Conservation (phyloP, 2,888 invertebrate species). For the Hyposoter didymator region DNA sequence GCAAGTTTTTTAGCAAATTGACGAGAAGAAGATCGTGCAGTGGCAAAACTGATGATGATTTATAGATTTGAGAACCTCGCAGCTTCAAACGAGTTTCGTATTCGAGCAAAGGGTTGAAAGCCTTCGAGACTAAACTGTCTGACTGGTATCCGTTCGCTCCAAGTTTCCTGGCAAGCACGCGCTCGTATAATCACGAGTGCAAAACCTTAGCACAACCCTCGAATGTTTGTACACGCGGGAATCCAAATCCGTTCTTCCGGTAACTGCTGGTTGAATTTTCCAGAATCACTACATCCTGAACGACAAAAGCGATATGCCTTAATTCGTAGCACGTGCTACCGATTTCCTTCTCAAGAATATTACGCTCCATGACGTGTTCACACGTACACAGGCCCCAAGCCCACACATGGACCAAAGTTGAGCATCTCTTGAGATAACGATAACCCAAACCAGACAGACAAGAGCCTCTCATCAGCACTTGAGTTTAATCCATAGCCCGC, state of each 20-base stretch:
- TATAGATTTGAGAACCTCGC: constrained; percentile 39
- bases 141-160: constrained; percentile 45
- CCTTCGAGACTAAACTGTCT: constrained; percentile 36
- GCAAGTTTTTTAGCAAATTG: background rate
- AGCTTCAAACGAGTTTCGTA: background rate
- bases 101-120: constrained; percentile 45
- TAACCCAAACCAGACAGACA: constrained; percentile 27
- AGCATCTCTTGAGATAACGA: constrained; percentile 56
- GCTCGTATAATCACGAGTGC: constrained; percentile 25
- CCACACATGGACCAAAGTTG: background rate
- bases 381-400: background rate
- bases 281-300: constrained; percentile 48
- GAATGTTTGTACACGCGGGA: constrained; percentile 29
- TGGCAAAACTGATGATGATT: background rate
- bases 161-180: constrained; percentile 52
- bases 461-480: constrained; percentile 40
- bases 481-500: constrained; percentile 15
- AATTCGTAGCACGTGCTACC: constrained; percentile 57
- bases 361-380: background rate
- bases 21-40: background rate
- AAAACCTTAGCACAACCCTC: constrained; percentile 51
- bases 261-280: constrained; percentile 58
- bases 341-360: constrained; percentile 32
- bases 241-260: constrained; percentile 61
- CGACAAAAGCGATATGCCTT: constrained; percentile 43